Evolutionary conservation across 2,797 vertebrate genomes (phyloP), one percentile per base, ranked within the genome.

Genomic region (Pangasius macronema): DNA sequence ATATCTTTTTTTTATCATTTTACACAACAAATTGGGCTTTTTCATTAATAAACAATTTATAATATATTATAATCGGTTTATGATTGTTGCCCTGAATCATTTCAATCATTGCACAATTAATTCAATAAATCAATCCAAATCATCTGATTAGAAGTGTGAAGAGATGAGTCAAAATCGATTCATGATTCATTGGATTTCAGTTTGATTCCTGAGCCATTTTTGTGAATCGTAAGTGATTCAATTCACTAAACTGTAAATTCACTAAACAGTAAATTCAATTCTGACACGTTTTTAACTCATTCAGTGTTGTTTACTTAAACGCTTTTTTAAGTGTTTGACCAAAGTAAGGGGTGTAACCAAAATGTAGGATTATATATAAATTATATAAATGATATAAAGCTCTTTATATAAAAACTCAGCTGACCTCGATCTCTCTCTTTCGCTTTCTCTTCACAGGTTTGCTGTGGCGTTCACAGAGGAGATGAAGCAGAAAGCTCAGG

Each of bases 381-480:
- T n/a, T 63, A 68, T 7, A 42, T 42, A 42, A 42, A 42, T 42
- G 7, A 7, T 42, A 36, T 49, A 0, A 13, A 2, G 22, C 20
- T 59, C 6, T 22, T 59, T 53, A 53, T 3, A 53, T 53, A 36
- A 9, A 9, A 30, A 5, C n/a, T 70, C 68, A 18, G 1, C 3
- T 22, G 8, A 3, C 8, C 22, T 42, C 22, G 20, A 72, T 73
- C 42, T 73, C 5, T 72, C 42, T 53, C 42, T 27, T 46, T 39
- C 5, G 11, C 46, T 46, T 14, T 59, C 33, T 30, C 1, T 16
- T 49, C 65, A 13, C 93, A 99, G 98, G 93, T 99, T 99, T 93
- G 97, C 97, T 0, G 97, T 99, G 85, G 97, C 97, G 30, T 99
- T 99, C 94, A 97, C 97, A 0, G 91, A 94, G 86, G 92, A 96